Conservation (phyloP, 2,888 invertebrate species). For the Aporophyla lueneburgensis region DNA sequence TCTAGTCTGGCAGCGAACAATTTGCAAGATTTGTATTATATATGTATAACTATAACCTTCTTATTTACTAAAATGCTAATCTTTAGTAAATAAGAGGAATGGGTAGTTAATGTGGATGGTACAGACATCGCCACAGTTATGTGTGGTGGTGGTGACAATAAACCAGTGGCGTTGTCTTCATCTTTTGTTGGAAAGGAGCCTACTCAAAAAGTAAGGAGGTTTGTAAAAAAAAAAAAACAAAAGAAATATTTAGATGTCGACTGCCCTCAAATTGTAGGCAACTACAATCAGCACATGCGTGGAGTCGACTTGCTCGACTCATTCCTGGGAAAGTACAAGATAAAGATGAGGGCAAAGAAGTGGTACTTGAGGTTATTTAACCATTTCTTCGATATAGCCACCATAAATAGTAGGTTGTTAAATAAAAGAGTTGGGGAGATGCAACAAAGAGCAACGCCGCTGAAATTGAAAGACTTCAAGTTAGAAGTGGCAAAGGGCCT, state of each 20-base stretch:
- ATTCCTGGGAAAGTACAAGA: neutral
- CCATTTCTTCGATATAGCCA: neutral
- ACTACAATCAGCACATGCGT: constrained; percentile 2
- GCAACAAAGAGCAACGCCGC: neutral
- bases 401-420: neutral
- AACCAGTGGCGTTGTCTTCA: too few relatives aligned
- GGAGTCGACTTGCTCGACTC: neutral
- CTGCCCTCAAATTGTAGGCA: constrained; percentile 1
- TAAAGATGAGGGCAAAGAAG: neutral
- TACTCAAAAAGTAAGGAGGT: too few relatives aligned
- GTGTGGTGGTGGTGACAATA: too few relatives aligned
- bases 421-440: neutral
- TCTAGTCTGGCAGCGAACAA: too few relatives aligned
- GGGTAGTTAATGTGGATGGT: too few relatives aligned
- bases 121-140: too few relatives aligned
- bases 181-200: too few relatives aligned
- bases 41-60: too few relatives aligned
- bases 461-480: neutral
- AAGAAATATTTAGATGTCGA: neutral
- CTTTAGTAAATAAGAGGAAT: too few relatives aligned
- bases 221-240: constrained; percentile 1
- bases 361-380: constrained; percentile 6
- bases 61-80: too few relatives aligned
- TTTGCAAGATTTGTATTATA: too few relatives aligned
- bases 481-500: neutral